A percentile compares a stretch with the other conserved stretches of the same genome.
These are phyloP conservation scores for Danio jaintianensis DNA, from an alignment of 2,797 vertebrate genomes.

Conservation along the genomic window DNA sequence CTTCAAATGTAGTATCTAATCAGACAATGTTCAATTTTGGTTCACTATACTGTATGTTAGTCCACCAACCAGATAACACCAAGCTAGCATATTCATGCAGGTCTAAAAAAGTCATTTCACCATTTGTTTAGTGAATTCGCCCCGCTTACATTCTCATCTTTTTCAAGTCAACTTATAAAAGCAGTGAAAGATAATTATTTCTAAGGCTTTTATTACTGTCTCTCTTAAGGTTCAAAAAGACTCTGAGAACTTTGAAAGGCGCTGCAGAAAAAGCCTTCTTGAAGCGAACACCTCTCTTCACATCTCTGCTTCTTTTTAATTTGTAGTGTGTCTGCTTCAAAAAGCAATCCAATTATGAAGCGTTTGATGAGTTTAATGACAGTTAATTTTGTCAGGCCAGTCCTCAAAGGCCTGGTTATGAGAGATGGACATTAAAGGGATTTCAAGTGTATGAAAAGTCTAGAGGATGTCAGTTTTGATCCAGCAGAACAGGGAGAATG, in stretches of 20 bases:
- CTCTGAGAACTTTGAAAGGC: conserved; percentile 19
- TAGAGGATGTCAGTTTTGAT: conserved; percentile 39
- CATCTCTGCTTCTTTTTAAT: conserved; percentile 31
- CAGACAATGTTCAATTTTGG: no score
- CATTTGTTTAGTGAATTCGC: background rate
- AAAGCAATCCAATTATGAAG: conserved; percentile 59
- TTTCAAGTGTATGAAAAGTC: conserved; percentile 48
- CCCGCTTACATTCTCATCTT: background rate
- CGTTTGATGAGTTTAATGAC: conserved; percentile 58
- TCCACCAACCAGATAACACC: background rate
- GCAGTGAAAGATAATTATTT: background rate
- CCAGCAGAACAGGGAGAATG: conserved; percentile 25
- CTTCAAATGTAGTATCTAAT: no score
- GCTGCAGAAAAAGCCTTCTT: conserved; percentile 12
- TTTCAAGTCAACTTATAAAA: conserved; percentile 23
- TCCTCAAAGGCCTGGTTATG: conserved; percentile 43
- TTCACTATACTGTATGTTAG: no score
- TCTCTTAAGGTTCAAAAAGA: conserved; percentile 15
- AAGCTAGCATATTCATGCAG: background rate
- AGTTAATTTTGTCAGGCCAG: conserved; percentile 40
- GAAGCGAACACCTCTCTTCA: conserved; percentile 37
- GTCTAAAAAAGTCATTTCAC: background rate
- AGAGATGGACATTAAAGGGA: conserved; percentile 51
- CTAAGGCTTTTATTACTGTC: background rate
- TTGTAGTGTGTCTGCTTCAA: conserved; percentile 43